Evolutionary conservation across 92 coral and sea anemone species (phyloP).

Genomic region (Bergia puertoricense): DNA sequence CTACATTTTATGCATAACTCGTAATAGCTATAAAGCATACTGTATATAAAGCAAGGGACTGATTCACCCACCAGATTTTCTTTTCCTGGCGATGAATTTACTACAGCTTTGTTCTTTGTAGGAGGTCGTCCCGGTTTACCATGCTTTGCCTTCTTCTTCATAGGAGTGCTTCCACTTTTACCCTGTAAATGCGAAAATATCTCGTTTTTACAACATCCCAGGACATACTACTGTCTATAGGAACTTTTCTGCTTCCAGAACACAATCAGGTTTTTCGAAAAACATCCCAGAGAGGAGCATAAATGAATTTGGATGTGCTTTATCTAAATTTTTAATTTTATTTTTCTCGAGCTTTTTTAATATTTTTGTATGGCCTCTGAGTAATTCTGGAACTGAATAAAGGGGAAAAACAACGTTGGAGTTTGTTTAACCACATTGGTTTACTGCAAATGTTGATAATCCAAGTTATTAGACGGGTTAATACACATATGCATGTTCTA

Average conservation of each 20-base stretch:
- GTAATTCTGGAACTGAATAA: not conserved
- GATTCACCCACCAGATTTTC: slow-evolving; percentile 81
- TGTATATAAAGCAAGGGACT: not conserved
- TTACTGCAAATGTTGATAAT: not conserved
- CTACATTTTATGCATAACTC: not conserved
- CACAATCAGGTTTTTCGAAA: no score
- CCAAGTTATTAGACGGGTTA: not conserved
- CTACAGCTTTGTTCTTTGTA: slow-evolving; percentile 75
- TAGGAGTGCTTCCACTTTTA: slow-evolving; percentile 79
- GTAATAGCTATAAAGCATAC: not conserved
- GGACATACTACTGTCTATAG: not conserved
- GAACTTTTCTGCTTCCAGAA: no score
- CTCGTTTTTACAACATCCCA: not conserved
- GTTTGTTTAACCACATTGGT: not conserved
- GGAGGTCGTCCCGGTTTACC: slow-evolving; percentile 90
- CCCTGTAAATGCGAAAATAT: slow-evolving; percentile 52
- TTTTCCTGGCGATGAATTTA: slow-evolving; percentile 87
- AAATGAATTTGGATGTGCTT: no score
- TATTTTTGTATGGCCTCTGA: no score
- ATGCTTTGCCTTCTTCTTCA: slow-evolving; percentile 83
- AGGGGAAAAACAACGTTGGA: not conserved
- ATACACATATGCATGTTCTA: not conserved
- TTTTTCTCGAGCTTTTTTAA: no score
- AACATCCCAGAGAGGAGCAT: no score
- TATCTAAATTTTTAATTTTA: no score